Evolutionary conservation across 2,113 vertebrate species (phyloP), one percentile per base, ranked within the genome.

Genomic region (Epinephelus lanceolatus): DNA sequence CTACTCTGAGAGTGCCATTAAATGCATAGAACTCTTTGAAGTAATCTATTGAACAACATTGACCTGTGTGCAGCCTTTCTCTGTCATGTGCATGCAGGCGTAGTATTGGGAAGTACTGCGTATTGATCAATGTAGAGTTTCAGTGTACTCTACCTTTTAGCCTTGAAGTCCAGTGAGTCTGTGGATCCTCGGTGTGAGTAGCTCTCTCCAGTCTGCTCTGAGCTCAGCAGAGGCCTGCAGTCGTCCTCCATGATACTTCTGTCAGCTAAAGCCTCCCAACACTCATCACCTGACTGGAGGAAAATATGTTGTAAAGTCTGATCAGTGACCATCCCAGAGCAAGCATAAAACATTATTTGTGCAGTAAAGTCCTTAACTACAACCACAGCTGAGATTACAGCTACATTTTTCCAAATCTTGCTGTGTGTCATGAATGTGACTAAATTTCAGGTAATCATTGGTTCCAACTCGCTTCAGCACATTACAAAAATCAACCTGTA

Each of bases 211-310:
- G 73, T 71, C 52, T 79, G 87, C 73, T 88, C 88, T 0, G 94
- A 85, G 84, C 75, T 88, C 68, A 95, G 83, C 65, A 96, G 85
- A 37, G 94, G 94, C 86, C 86, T 91, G 80, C 74, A 63, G 52
- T 95, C 94, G 0, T 95, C 94, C 76, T 95, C 96, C 96, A 96
- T 96, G 61, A 72, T 87, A 23, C 5, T 87, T 49, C n/a, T 45
- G 56, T 56, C 68, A 51, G 71, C 62, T 83, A 74, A 12, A 65
- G 65, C 42, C 47, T 60, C 67, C 57, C 77, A 70, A 59, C 47
- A n/a, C 33, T 27, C 88, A 88, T 89, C 86, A 85, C 90, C 90
- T 92, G 84, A 78, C 80, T 78, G 65, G n/a, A n/a, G 67, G 19
- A 45, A 81, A 33, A 78, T 0, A 17, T 2, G 23, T 75, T n/a